Conservation (phyloP, 1,140 invertebrate genomes). For the Magallana angulata region DNA sequence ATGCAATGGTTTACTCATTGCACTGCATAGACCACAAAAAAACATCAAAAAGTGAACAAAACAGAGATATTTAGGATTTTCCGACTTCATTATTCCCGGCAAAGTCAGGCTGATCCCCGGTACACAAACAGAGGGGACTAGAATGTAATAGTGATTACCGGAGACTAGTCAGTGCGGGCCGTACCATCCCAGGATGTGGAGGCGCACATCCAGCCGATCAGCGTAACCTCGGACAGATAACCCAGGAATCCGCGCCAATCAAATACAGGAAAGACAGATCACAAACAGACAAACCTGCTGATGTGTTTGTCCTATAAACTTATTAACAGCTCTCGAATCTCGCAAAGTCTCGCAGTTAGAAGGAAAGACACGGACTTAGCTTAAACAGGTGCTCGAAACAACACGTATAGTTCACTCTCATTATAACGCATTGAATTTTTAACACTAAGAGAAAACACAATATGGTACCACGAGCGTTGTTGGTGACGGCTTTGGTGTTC, state of each 20-base stretch:
- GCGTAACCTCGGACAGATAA: background rate
- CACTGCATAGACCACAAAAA: background rate
- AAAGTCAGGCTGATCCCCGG: slow-evolving; percentile 8
- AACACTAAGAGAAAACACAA: background rate
- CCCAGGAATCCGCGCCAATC: slow-evolving; percentile 4
- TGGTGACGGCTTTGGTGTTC: background rate
- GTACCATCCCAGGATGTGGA: background rate
- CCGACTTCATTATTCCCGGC: background rate
- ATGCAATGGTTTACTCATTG: background rate
- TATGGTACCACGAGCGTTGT: background rate
- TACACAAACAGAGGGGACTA: background rate
- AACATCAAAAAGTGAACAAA: background rate
- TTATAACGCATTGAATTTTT: background rate
- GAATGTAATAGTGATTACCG: slow-evolving; percentile 28
- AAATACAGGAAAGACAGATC: background rate
- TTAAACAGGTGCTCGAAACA: background rate
- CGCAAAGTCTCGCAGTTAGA: background rate
- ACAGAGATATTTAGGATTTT: background rate
- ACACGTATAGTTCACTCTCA: too few species aligned
- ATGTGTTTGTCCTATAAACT: slow-evolving; percentile 25
- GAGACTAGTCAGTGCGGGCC: background rate
- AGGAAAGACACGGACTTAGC: background rate
- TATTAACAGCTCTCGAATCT: background rate
- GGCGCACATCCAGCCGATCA: background rate
- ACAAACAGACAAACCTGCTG: slow-evolving; percentile 15